Evolutionary conservation across 2,888 invertebrate genomes (phyloP).

Genomic region (Physocephala rufipes): DNA sequence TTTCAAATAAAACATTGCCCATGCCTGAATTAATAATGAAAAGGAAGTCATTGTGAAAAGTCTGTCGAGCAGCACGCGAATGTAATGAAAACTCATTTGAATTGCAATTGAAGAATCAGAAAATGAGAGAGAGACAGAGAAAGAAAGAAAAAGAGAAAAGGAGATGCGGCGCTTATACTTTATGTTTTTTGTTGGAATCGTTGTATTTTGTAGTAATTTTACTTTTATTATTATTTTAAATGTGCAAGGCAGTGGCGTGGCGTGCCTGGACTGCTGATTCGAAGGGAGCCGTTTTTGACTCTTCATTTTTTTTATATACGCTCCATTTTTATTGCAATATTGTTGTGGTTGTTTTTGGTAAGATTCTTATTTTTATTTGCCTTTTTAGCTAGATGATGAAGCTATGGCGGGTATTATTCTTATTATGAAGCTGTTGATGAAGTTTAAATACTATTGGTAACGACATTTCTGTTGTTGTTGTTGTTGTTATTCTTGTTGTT

Average conservation of each 20-base stretch:
- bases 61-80: too few species aligned
- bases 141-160: not conserved
- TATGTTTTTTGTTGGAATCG: not conserved
- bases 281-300: not conserved
- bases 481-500: not conserved
- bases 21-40: conserved; percentile 13
- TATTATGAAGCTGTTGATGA: not conserved
- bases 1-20: conserved; percentile 8
- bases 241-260: too few species aligned
- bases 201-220: not conserved
- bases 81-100: conserved; percentile 34
- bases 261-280: not conserved
- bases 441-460: too few species aligned
- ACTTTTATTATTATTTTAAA: not conserved
- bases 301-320: not conserved
- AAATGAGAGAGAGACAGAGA: not conserved
- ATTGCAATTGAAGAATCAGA: conserved; percentile 24
- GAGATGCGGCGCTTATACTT: not conserved
- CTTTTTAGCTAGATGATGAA: not conserved
- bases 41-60: not conserved
- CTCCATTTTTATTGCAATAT: not conserved
- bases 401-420: too few species aligned
- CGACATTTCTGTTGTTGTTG: conserved; percentile 2
- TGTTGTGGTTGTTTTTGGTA: not conserved
- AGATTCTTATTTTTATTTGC: not conserved